phyloP scores from a whole-genome alignment of 1,140 invertebrate genomes.

The Bilobella aurantiaca region DNA sequence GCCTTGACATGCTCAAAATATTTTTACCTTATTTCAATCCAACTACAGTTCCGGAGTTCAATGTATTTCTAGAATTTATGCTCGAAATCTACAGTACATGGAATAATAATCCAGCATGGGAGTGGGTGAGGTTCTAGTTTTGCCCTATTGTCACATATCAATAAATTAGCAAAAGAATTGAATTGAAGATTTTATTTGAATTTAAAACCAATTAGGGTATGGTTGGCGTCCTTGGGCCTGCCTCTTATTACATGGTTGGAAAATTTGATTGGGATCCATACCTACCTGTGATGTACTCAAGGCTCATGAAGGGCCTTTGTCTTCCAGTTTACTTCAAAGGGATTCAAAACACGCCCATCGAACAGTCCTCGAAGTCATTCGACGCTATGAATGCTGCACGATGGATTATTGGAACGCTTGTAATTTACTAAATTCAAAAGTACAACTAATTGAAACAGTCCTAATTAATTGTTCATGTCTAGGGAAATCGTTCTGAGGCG shows the following conservation, averaged over 20 bases:
- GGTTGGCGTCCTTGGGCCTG: slow-evolving; percentile 58
- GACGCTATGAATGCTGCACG: slow-evolving; percentile 50
- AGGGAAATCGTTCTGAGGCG: slow-evolving; percentile 49
- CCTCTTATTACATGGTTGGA: slow-evolving; percentile 66
- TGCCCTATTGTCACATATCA: slow-evolving; percentile 22
- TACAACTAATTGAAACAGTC: slow-evolving; percentile 19
- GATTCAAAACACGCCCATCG: slow-evolving; percentile 41
- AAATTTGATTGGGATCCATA: slow-evolving; percentile 78
- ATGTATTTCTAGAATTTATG: slow-evolving; percentile 55
- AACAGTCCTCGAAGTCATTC: slow-evolving; percentile 41
- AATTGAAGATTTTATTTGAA: slow-evolving; percentile 1
- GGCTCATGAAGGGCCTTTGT: slow-evolving; percentile 56
- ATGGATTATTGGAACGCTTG: slow-evolving; percentile 60
- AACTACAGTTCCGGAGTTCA: slow-evolving; percentile 56
- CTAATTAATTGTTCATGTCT: too few species aligned
- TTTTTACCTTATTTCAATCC: slow-evolving; percentile 65
- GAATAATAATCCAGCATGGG: slow-evolving; percentile 58
- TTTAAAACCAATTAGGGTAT: slow-evolving; percentile 47
- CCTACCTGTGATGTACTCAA: slow-evolving; percentile 68
- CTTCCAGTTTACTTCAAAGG: slow-evolving; percentile 68
- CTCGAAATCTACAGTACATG: slow-evolving; percentile 45
- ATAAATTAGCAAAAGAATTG: neutral
- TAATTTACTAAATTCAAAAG: slow-evolving; percentile 39
- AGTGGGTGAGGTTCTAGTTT: slow-evolving; percentile 48
- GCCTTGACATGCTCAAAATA: slow-evolving; percentile 54